Conservation (phyloP, 2,888 invertebrate species). For the Perdita meconis region DNA sequence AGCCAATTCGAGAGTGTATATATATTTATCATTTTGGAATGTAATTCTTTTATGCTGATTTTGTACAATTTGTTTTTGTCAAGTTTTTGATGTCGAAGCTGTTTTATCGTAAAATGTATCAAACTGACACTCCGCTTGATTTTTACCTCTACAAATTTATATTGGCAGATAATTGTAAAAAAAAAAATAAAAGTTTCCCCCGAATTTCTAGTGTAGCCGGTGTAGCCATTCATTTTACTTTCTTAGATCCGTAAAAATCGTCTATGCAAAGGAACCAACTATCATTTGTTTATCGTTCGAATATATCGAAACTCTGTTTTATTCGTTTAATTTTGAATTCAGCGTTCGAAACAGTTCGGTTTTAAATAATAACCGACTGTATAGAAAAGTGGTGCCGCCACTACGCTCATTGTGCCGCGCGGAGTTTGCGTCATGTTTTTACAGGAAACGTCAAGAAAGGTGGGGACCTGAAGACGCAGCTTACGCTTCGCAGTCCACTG, state of each 20-base stretch:
- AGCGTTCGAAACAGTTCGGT: neutral
- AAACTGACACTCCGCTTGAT: neutral
- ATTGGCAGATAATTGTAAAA: too few relatives aligned
- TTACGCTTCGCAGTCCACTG: constrained; percentile 71
- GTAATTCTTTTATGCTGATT: constrained; percentile 1
- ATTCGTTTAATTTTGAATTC: neutral
- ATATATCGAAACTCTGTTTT: neutral
- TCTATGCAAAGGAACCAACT: too few relatives aligned
- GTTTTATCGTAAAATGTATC: neutral
- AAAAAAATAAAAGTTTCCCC: too few relatives aligned
- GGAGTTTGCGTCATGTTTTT: constrained; percentile 63
- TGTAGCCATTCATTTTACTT: too few relatives aligned
- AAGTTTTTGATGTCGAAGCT: too few relatives aligned
- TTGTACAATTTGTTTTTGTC: neutral
- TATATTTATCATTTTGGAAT: constrained; percentile 11
- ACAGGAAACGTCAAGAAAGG: constrained; percentile 64
- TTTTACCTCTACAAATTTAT: constrained; percentile 25
- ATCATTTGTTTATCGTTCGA: neutral
- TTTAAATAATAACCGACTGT: constrained; percentile 9
- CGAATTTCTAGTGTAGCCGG: too few relatives aligned
- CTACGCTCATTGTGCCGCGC: constrained; percentile 7
- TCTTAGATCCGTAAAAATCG: too few relatives aligned
- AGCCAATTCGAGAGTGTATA: too few relatives aligned
- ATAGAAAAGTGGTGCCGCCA: constrained; percentile 48
- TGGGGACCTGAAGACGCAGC: constrained; percentile 64